Conservation (phyloP, 2,888 invertebrate species). For the Chydorus sphaericus region DNA sequence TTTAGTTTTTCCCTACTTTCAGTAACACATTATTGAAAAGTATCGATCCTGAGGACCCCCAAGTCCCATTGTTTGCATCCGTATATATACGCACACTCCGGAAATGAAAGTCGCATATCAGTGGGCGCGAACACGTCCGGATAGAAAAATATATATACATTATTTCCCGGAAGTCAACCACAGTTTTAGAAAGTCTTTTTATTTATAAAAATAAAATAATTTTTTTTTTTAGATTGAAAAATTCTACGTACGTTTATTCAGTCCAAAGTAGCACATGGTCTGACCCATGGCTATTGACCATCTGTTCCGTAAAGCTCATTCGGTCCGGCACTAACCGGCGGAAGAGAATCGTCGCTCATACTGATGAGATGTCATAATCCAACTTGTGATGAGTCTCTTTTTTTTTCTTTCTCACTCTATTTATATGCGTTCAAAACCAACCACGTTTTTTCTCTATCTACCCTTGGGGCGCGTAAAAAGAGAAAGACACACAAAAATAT, state of each 20-base stretch:
- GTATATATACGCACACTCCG: no score
- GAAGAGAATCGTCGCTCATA: neutral
- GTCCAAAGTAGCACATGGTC: conserved; percentile 16
- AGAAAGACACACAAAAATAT: neutral
- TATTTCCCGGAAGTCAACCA: neutral
- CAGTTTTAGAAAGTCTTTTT: neutral
- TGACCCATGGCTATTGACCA: conserved; percentile 14
- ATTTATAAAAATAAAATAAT: neutral
- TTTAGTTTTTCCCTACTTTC: no score
- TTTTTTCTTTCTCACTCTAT: neutral
- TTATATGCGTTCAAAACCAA: neutral
- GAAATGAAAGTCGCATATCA: no score
- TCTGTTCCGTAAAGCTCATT: neutral
- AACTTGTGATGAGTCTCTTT: neutral
- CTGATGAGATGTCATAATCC: neutral
- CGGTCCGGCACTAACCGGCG: neutral
- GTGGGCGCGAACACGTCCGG: no score
- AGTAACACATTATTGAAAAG: no score
- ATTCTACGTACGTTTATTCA: conserved; percentile 14
- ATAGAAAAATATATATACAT: neutral
- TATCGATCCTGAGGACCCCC: no score
- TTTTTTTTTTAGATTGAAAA: neutral
- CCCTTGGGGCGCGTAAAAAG: no score
- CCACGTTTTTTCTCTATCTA: neutral
- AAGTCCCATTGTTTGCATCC: no score